Base-by-base conservation (phyloP, 2,888 invertebrate species). In the Scrobipalpa costella region DNA sequence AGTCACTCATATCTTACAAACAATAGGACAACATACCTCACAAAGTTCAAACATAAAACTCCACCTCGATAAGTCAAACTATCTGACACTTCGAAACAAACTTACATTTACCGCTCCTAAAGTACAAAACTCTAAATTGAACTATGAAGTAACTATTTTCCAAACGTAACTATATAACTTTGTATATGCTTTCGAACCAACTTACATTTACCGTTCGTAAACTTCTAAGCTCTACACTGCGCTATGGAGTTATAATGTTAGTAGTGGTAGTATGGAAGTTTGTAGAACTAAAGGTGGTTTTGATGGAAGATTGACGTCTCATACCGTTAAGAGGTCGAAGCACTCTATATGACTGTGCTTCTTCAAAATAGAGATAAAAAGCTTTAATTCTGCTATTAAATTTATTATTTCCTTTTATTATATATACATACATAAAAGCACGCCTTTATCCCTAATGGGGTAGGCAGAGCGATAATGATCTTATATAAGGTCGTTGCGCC, bases 231-330 rank as follows among this genome's bases (percentile, higher is more conserved):
- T 77, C 66, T 73, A 78, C 81, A 74, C 73, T 84, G 73, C 67
- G 63, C 64, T 71, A 63, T 64, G 38, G 75, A 49, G 66, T 70
- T 81, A 81, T 69, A 76, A 73, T 69, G 71, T 72, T 70, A 72
- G 71, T 72, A 74, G 70, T 34, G 70, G 70, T 74, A 70, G 75
- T 67, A 68, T 66, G 52, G 68, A 71, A 73, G 73, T 77, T 73
- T 77, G 71, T 73, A 5, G 15, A 40, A 15, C 5, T 44, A 65
- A 76, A 73, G 75, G 75, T 73, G 11, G 80, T 70, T 83, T 83
- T 83, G 85, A 86, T 84, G 78, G 66, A 73, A 84, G 86, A 86
- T 85, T 86, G 86, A 87, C 85, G 83, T 79, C 70, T 77, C 74
- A 72, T 78, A 79, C 87, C 86, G 86, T 86, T 87, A 86, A 74